Evolutionary conservation across 2,113 vertebrate genomes (phyloP).

Genomic region (Oncorhynchus masou): DNA sequence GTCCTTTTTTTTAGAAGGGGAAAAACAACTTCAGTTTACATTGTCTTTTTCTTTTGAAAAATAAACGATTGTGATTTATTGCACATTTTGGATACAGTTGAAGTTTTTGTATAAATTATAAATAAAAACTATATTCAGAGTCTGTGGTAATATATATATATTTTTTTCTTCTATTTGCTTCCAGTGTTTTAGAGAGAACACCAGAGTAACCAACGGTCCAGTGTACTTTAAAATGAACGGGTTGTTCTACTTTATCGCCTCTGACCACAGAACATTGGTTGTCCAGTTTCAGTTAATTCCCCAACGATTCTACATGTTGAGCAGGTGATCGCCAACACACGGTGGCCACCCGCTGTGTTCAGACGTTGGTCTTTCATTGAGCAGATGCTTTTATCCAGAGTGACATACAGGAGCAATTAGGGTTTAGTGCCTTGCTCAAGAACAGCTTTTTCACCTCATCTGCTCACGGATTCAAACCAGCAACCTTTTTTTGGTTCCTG

Average conservation of each 20-base stretch:
- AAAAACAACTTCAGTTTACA: constrained; percentile 91
- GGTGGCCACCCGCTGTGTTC: no score
- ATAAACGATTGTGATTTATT: constrained; percentile 93
- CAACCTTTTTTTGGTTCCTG: no score
- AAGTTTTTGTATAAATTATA: constrained; percentile 93
- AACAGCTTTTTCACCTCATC: no score
- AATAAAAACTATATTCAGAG: constrained; percentile 85
- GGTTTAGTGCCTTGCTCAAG: no score
- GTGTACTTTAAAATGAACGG: no score
- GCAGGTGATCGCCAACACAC: no score
- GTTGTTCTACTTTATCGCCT: neutral
- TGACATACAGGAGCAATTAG: no score
- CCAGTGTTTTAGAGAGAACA: neutral
- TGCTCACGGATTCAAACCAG: no score
- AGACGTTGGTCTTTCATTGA: neutral
- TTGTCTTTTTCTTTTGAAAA: constrained; percentile 81
- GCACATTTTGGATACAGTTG: constrained; percentile 97
- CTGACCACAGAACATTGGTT: no score
- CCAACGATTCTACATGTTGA: neutral
- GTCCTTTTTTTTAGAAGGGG: constrained; percentile 82
- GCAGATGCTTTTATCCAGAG: no score
- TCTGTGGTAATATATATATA: neutral
- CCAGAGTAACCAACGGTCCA: no score
- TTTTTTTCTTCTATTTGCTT: constrained; percentile 22
- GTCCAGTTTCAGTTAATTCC: neutral